Evolutionary conservation across 2,888 invertebrate species (phyloP).

Genomic region (Archips xylosteana): DNA sequence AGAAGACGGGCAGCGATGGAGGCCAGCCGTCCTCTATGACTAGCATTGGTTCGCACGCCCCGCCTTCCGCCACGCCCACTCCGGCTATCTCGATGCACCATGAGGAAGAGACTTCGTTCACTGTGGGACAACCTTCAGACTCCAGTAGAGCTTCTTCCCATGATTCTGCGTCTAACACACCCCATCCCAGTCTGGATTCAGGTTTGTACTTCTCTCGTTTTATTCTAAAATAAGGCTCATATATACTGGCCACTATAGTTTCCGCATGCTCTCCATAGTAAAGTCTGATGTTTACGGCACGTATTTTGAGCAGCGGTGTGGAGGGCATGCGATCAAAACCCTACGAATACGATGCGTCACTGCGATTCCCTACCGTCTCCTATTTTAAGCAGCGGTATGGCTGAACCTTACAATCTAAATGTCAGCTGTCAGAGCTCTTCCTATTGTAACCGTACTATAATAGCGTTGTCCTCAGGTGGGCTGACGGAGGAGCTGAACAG

Average conservation of each 20-base stretch:
- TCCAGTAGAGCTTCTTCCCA: constrained; percentile 81
- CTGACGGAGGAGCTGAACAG: constrained; percentile 78
- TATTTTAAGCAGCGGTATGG: too few relatives aligned
- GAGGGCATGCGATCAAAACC: too few relatives aligned
- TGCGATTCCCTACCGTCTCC: too few relatives aligned
- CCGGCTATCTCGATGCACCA: constrained; percentile 74
- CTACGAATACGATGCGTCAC: too few relatives aligned
- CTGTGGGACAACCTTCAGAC: constrained; percentile 79
- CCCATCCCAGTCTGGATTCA: constrained; percentile 87
- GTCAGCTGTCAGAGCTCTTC: too few relatives aligned
- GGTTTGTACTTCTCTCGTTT: constrained; percentile 63
- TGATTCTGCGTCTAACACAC: constrained; percentile 81
- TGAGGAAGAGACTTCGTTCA: constrained; percentile 81
- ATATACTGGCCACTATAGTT: too few relatives aligned
- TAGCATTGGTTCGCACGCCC: constrained; percentile 73
- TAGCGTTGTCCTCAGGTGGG: constrained; percentile 50
- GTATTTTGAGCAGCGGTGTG: too few relatives aligned
- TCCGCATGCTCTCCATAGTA: too few relatives aligned
- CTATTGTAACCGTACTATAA: too few relatives aligned
- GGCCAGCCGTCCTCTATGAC: constrained; percentile 81
- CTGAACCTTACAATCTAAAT: too few relatives aligned
- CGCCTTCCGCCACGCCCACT: constrained; percentile 72
- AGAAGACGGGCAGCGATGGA: constrained; percentile 83
- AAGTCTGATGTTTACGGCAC: too few relatives aligned
- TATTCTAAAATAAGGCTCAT: too few relatives aligned